phyloP scores from a whole-genome alignment of 2,888 invertebrate species.

The Microchrysa polita region DNA sequence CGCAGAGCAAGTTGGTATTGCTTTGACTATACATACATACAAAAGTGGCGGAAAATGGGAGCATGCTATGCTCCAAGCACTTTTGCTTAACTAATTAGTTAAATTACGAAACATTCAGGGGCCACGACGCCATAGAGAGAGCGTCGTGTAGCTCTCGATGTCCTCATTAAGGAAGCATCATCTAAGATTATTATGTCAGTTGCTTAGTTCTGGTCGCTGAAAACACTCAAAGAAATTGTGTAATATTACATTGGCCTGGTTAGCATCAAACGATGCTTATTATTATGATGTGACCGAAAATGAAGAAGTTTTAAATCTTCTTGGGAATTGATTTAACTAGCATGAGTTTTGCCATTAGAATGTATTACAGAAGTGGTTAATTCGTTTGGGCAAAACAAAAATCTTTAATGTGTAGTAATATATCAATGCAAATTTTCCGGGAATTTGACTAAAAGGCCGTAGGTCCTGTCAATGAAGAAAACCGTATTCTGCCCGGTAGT shows the following conservation, averaged over 20 bases:
- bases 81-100: constrained; percentile 49
- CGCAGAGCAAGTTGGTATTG: background rate
- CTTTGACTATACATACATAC: constrained; percentile 8
- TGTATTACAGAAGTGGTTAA: no score
- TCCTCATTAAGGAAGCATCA: background rate
- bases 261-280: background rate
- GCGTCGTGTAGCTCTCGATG: background rate
- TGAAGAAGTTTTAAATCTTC: background rate
- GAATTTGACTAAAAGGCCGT: no score
- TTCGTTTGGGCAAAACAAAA: no score
- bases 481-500: no score
- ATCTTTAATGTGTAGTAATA: no score
- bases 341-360: no score
- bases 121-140: constrained; percentile 11
- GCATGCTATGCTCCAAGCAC: constrained; percentile 41
- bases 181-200: constrained; percentile 23
- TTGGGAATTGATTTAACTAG: background rate
- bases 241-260: constrained; percentile 6
- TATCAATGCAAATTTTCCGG: no score
- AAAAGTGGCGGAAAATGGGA: constrained; percentile 43
- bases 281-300: constrained; percentile 14
- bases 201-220: constrained; percentile 20
- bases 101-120: constrained; percentile 44
- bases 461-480: no score
- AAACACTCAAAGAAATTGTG: constrained; percentile 37